Evolutionary conservation across 1,140 invertebrate species (phyloP).

Genomic region (Zophobas atratus): DNA sequence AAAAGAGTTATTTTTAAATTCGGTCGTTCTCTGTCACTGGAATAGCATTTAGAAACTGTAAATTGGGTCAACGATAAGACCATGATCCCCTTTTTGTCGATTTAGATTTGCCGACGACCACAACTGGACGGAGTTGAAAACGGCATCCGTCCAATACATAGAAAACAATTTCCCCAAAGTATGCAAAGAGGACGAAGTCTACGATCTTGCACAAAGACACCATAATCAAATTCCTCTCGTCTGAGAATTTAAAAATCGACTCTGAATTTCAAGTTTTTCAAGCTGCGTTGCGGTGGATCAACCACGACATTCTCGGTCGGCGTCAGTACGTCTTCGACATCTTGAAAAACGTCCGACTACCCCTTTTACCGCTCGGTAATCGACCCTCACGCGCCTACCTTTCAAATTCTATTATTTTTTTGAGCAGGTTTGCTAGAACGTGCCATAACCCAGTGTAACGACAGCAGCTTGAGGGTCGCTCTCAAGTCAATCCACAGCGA

Average conservation of each 20-base stretch:
- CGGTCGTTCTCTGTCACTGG: background rate
- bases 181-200: conserved; percentile 89
- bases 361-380: conserved; percentile 83
- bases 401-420: conserved; percentile 20
- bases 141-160: conserved; percentile 88
- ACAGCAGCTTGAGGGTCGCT: conserved; percentile 86
- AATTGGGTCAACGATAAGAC: conserved; percentile 9
- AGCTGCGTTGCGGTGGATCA: conserved; percentile 92
- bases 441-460: conserved; percentile 84
- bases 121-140: conserved; percentile 86
- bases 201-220: conserved; percentile 88
- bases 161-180: conserved; percentile 90
- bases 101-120: conserved; percentile 93
- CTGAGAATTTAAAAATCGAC: conserved; percentile 91
- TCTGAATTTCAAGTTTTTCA: conserved; percentile 94
- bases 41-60: background rate
- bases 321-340: conserved; percentile 91
- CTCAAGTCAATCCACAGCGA: conserved; percentile 87
- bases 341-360: conserved; percentile 86
- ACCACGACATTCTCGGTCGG: conserved; percentile 84
- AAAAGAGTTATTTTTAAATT: no score
- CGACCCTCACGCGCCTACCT: background rate
- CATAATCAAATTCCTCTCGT: conserved; percentile 85
- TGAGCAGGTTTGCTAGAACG: conserved; percentile 80
- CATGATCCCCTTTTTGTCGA: background rate